These are phyloP conservation scores for Poeciliopsis turneri DNA, from an alignment of 2,797 vertebrate species.

Conservation along the genomic window DNA sequence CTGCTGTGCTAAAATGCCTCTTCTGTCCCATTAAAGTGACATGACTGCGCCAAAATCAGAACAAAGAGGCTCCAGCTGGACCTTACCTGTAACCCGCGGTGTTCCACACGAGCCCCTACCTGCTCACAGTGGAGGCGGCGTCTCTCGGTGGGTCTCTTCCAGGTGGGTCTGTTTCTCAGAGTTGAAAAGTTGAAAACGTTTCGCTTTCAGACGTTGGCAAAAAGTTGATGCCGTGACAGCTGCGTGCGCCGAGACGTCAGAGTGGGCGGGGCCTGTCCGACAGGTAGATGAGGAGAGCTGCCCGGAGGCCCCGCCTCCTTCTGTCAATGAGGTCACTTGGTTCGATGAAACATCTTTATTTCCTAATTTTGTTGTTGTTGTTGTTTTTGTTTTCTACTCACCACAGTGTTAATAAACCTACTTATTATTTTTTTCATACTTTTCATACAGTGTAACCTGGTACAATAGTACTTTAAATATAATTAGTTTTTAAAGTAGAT, in stretches of 20 bases:
- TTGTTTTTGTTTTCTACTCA: too few species aligned
- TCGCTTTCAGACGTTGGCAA: background rate
- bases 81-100: background rate
- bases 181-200: background rate
- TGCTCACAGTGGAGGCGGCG: background rate
- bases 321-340: background rate
- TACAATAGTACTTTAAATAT: too few species aligned
- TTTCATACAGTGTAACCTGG: background rate
- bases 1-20: background rate
- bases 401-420: too few species aligned
- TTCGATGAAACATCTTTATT: background rate
- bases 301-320: slow-evolving; percentile 12
- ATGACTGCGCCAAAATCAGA: background rate
- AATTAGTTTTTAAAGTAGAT: too few species aligned
- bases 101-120: background rate
- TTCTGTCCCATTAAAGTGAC: background rate
- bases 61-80: background rate
- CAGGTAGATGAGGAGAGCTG: slow-evolving; percentile 62
- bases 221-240: background rate
- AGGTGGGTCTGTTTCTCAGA: background rate
- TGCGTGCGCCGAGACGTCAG: background rate
- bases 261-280: slow-evolving; percentile 30
- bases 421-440: background rate
- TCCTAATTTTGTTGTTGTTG: too few species aligned
- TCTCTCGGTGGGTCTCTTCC: background rate